phyloP scores from a whole-genome alignment of 2,797 vertebrate genomes.

The Chaetodon trifasciatus region DNA sequence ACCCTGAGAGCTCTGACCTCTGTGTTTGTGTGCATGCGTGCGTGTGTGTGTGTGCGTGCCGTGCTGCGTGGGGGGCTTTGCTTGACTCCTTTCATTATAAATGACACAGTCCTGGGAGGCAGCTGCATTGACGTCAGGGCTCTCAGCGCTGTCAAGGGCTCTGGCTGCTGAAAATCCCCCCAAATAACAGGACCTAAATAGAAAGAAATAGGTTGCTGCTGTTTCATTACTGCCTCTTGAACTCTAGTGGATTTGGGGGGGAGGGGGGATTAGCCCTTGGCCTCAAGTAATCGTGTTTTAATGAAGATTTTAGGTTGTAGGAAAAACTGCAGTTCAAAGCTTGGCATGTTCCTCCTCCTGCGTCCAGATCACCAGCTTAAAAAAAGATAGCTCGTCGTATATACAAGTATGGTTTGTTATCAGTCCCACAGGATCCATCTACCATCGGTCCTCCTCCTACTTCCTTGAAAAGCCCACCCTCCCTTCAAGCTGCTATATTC shows the following conservation, averaged over 20 bases:
- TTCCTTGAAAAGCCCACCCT: constrained; percentile 16
- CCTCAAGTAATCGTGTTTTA: constrained; percentile 65
- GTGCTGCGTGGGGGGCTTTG: constrained; percentile 69
- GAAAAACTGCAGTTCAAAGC: constrained; percentile 38
- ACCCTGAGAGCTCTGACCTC: constrained; percentile 71
- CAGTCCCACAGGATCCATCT: constrained; percentile 11
- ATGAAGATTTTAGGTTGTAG: constrained; percentile 61
- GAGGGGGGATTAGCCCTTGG: constrained; percentile 49
- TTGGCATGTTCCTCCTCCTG: constrained; percentile 12
- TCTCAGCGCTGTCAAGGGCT: constrained; percentile 68
- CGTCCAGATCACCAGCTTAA: constrained; percentile 24
- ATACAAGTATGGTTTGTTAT: background rate
- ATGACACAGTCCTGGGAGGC: constrained; percentile 82
- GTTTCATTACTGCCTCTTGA: constrained; percentile 67
- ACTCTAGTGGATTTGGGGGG: constrained; percentile 53
- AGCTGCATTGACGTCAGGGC: constrained; percentile 83
- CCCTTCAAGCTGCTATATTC: constrained; percentile 17
- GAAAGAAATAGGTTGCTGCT: constrained; percentile 65
- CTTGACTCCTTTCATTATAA: constrained; percentile 81
- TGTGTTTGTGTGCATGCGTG: constrained; percentile 25
- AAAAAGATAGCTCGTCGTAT: background rate
- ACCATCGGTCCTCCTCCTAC: constrained; percentile 26
- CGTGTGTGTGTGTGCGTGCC: background rate
- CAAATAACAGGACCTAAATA: constrained; percentile 73
- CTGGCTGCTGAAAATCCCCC: constrained; percentile 69